These are phyloP conservation scores for Sturnus vulgaris DNA, from an alignment of 2,113 vertebrate species.

Conservation along the genomic window DNA sequence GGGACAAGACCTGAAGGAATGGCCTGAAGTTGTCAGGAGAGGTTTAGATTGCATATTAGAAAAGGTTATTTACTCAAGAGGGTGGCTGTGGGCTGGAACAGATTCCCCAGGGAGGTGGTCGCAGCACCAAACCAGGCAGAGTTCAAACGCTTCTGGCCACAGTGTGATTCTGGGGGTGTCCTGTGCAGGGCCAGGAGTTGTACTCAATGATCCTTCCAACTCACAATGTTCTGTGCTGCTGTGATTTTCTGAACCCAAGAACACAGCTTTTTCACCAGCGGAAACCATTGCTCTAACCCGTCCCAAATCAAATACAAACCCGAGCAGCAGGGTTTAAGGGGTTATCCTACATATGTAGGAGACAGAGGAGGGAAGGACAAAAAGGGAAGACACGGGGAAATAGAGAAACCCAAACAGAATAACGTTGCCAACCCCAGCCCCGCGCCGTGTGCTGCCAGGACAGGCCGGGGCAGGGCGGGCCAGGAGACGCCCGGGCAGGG, in stretches of 20 bases:
- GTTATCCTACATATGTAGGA: neutral
- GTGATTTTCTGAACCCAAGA: neutral
- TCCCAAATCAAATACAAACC: slow-evolving; percentile 24
- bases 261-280: neutral
- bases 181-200: neutral
- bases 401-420: neutral
- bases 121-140: neutral
- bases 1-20: neutral
- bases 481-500: neutral
- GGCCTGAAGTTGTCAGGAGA: neutral
- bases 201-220: neutral
- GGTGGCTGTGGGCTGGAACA: accelerated
- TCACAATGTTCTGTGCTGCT: neutral
- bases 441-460: neutral
- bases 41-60: neutral
- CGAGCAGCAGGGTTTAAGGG: slow-evolving; percentile 16
- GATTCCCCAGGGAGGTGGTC: neutral
- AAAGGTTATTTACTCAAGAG: neutral
- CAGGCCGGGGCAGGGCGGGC: accelerated
- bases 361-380: neutral
- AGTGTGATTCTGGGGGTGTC: neutral
- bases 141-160: neutral
- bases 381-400: accelerated
- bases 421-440: neutral
- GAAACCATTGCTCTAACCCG: neutral